A percentile compares a stretch with the other conserved stretches of the same genome.
phyloP scores from a whole-genome alignment of 2,888 invertebrate species.

The Drosophila setosimentum region DNA sequence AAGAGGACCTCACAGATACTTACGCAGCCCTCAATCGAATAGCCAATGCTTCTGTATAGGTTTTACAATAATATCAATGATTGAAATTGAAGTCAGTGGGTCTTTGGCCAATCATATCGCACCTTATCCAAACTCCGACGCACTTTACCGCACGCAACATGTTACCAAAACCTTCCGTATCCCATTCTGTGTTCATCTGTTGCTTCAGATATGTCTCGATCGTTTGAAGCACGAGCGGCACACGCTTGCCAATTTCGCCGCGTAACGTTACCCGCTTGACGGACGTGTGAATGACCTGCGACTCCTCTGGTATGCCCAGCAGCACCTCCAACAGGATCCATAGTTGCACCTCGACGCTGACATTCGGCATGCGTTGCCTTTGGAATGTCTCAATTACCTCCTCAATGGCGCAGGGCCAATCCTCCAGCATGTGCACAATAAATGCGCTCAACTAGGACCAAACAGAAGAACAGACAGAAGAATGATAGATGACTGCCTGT shows the following conservation, averaged over 20 bases:
- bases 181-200: slow-evolving; percentile 82
- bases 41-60: slow-evolving; percentile 79
- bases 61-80: background rate
- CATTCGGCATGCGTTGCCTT: slow-evolving; percentile 87
- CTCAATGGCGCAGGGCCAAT: slow-evolving; percentile 89
- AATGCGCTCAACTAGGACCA: slow-evolving; percentile 91
- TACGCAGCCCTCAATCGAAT: slow-evolving; percentile 83
- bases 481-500: background rate
- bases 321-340: slow-evolving; percentile 93
- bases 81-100: background rate
- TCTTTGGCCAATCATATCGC: slow-evolving; percentile 24
- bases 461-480: background rate
- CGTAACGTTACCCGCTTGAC: slow-evolving; percentile 83
- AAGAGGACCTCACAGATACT: slow-evolving; percentile 84
- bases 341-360: slow-evolving; percentile 87
- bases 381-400: slow-evolving; percentile 90
- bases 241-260: slow-evolving; percentile 82
- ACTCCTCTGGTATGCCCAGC: slow-evolving; percentile 94
- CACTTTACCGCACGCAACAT: slow-evolving; percentile 87
- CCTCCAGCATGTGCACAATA: slow-evolving; percentile 89
- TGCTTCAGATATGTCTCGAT: slow-evolving; percentile 81
- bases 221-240: slow-evolving; percentile 83
- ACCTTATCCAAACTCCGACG: slow-evolving; percentile 88
- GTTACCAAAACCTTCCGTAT: slow-evolving; percentile 86
- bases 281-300: slow-evolving; percentile 84